Evolutionary conservation across 2,113 vertebrate species (phyloP).

Genomic region (Calypte anna): DNA sequence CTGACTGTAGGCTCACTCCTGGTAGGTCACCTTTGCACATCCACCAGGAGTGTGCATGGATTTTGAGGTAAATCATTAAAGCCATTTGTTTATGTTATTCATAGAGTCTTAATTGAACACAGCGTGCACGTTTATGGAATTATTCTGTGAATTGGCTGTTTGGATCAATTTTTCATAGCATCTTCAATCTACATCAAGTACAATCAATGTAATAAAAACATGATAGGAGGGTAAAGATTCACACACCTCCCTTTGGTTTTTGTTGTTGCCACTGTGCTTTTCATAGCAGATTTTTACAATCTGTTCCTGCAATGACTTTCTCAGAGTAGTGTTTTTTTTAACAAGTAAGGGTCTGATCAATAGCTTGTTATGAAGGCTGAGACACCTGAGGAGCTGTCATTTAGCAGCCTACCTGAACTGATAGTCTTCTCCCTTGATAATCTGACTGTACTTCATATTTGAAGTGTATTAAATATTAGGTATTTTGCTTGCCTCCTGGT

Average conservation of each 20-base stretch:
- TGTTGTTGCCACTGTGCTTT: background rate
- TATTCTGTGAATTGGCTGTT: background rate
- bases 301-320: background rate
- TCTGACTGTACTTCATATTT: background rate
- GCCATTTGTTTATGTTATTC: background rate
- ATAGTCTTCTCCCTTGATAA: background rate
- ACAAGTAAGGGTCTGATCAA: background rate
- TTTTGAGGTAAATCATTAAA: background rate
- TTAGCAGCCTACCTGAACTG: background rate
- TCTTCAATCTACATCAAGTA: background rate
- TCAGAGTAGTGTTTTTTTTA: background rate
- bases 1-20: rapidly evolving
- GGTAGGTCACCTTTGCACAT: background rate
- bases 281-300: background rate
- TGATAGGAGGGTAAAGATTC: background rate
- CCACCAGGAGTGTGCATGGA: rapidly evolving
- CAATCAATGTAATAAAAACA: background rate
- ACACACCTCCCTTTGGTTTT: rapidly evolving
- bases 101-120: background rate
- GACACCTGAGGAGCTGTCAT: background rate
- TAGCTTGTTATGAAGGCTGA: background rate
- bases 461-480: background rate
- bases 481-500: background rate
- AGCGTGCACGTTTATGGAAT: background rate
- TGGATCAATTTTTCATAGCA: background rate